Percentiles rank a stretch among this genome's conserved stretches.
phyloP scores from a whole-genome alignment of 2,113 vertebrate genomes.

The Salminus brasiliensis region DNA sequence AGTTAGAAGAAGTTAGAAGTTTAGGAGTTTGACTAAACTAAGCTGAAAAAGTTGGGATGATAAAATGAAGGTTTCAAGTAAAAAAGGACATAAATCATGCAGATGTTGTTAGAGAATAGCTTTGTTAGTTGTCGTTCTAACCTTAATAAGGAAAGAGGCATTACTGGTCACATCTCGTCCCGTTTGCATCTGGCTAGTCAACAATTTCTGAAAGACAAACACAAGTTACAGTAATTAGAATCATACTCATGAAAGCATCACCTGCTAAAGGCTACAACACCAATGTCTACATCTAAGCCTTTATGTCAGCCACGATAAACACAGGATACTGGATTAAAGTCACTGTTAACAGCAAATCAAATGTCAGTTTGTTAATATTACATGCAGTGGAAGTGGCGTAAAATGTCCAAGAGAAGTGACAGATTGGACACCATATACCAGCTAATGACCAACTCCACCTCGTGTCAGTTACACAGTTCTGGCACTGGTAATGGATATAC shows the following conservation, averaged over 20 bases:
- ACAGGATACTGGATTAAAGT: constrained; percentile 24
- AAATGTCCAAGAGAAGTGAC: constrained; percentile 55
- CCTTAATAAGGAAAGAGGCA: constrained; percentile 70
- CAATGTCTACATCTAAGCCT: constrained; percentile 4
- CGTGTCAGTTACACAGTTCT: constrained; percentile 50
- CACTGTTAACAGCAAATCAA: constrained; percentile 57
- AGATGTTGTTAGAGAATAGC: neutral
- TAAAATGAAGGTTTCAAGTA: no score
- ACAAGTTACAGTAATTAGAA: neutral
- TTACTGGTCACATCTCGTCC: constrained; percentile 59
- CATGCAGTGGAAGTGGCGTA: constrained; percentile 52
- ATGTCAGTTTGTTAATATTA: constrained; percentile 53
- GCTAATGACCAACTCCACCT: constrained; percentile 28
- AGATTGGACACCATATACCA: constrained; percentile 57
- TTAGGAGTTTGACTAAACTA: no score
- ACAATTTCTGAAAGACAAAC: constrained; percentile 66
- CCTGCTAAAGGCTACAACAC: neutral
- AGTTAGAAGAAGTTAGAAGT: no score
- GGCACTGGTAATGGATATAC: constrained; percentile 50
- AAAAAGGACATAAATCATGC: neutral
- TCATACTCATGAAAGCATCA: neutral
- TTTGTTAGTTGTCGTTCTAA: constrained; percentile 39
- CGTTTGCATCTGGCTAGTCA: constrained; percentile 73
- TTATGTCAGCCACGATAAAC: constrained; percentile 25
- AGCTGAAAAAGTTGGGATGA: no score